These are phyloP conservation scores for Galagoides demidoff DNA, from an alignment of 2,797 vertebrate genomes.

Conservation along the genomic window DNA sequence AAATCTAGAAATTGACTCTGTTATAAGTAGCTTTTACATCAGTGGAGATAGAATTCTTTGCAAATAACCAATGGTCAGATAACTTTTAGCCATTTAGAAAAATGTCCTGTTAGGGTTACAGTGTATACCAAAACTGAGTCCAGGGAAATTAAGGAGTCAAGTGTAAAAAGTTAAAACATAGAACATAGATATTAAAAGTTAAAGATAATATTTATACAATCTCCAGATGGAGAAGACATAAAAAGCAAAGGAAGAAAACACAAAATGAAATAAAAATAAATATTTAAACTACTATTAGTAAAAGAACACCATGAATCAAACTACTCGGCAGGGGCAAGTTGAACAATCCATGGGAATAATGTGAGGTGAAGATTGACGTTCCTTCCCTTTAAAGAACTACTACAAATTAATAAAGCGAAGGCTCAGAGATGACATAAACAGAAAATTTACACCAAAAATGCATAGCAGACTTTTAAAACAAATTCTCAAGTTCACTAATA, in stretches of 20 bases:
- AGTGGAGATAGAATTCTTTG: background rate
- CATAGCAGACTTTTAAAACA: background rate
- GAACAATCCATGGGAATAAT: rapidly evolving
- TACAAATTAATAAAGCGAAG: background rate
- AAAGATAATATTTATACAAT: background rate
- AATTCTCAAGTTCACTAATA: background rate
- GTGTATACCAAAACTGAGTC: background rate
- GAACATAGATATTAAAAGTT: background rate
- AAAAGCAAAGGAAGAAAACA: background rate
- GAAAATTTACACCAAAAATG: background rate
- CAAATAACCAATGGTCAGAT: rapidly evolving
- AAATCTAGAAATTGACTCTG: background rate
- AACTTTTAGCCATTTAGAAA: background rate
- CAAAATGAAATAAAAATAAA: background rate
- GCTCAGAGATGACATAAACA: too few relatives aligned
- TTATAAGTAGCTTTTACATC: background rate
- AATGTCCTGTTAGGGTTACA: background rate
- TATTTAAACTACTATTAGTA: background rate
- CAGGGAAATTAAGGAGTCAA: too few relatives aligned
- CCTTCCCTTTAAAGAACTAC: background rate
- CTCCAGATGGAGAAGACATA: background rate
- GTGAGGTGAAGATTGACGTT: rapidly evolving
- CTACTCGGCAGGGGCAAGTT: background rate
- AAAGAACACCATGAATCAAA: background rate
- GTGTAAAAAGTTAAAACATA: background rate